phyloP scores from a whole-genome alignment of 2,797 vertebrate species.

The Poeciliopsis gracilis region DNA sequence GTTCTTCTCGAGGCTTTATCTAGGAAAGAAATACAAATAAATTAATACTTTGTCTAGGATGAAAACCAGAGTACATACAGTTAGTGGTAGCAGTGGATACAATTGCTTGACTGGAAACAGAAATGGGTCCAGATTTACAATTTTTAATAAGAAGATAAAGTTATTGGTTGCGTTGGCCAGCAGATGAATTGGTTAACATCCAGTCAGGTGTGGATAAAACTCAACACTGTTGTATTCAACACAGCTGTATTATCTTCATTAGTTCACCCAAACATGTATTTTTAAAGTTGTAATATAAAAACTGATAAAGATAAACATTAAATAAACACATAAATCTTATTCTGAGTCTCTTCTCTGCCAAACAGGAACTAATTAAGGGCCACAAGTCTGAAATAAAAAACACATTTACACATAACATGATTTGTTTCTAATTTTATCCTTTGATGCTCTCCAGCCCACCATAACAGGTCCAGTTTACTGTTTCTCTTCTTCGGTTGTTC shows the following conservation, averaged over 20 bases:
- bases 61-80: background rate
- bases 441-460: background rate
- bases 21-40: background rate
- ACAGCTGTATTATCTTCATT: background rate
- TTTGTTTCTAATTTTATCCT: slow-evolving; percentile 5
- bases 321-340: background rate
- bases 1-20: background rate
- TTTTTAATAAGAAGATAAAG: background rate
- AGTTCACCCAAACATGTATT: background rate
- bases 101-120: background rate
- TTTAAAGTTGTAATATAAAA: background rate
- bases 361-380: background rate
- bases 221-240: background rate
- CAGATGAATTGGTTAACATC: background rate
- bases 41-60: background rate
- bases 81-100: background rate
- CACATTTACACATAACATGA: slow-evolving; percentile 3
- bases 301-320: background rate
- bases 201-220: background rate
- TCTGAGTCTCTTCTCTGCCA: background rate
- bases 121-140: background rate
- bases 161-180: background rate
- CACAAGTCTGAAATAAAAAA: slow-evolving; percentile 2
- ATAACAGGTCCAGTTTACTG: background rate
- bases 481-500: background rate